Conservation (phyloP, 2,797 vertebrate genomes). For the Neostethus bicornis region DNA sequence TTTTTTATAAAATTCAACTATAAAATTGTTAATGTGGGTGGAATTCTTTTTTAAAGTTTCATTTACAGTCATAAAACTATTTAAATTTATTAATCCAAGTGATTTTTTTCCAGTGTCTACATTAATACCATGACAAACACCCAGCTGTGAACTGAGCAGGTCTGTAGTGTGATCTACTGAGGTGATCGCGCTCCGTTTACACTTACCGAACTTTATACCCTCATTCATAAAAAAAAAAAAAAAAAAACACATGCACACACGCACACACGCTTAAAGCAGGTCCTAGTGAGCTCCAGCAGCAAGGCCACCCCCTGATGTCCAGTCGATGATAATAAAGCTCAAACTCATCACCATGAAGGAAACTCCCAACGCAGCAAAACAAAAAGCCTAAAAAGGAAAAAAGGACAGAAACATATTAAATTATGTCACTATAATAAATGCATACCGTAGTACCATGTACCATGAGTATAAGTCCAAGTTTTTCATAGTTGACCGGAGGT, state of each 20-base stretch:
- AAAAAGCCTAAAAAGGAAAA: constrained; percentile 81
- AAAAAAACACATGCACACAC: constrained; percentile 20
- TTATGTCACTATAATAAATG: background rate
- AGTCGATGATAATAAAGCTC: constrained; percentile 96
- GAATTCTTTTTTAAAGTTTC: constrained; percentile 32
- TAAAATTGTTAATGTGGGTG: constrained; percentile 13
- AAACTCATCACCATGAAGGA: constrained; percentile 97
- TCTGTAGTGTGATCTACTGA: constrained; percentile 30
- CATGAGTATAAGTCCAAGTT: too few relatives aligned
- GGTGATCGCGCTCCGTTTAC: constrained; percentile 31
- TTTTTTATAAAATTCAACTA: constrained; percentile 28
- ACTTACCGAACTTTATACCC: constrained; percentile 6
- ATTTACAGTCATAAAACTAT: constrained; percentile 30
- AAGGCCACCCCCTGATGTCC: constrained; percentile 82
- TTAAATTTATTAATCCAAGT: constrained; percentile 15
- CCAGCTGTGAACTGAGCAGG: constrained; percentile 20
- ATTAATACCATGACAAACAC: constrained; percentile 1
- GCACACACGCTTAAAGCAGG: constrained; percentile 21
- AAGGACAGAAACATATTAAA: constrained; percentile 3
- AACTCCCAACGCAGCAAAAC: constrained; percentile 90
- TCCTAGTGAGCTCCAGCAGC: constrained; percentile 88
- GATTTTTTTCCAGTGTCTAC: constrained; percentile 11
- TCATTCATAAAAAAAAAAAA: constrained; percentile 7
- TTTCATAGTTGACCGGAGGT: too few relatives aligned
- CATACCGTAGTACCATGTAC: too few relatives aligned